Evolutionary conservation across 2,113 vertebrate species (phyloP).

Genomic region (Vidua chalybeata): DNA sequence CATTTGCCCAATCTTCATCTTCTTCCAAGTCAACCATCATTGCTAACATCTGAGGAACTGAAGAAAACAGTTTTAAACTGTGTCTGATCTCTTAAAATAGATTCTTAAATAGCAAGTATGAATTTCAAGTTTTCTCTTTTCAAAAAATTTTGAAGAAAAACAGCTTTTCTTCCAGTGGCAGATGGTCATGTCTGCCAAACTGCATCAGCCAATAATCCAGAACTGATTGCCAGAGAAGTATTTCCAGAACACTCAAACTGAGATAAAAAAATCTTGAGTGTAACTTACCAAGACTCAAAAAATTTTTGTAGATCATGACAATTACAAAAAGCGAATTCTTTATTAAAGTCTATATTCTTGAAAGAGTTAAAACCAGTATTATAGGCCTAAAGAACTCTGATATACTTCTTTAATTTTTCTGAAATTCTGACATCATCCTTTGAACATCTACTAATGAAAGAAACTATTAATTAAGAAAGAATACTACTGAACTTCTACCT

Average conservation of each 20-base stretch:
- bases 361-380: neutral
- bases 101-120: neutral
- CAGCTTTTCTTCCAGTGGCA: neutral
- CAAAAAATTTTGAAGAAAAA: neutral
- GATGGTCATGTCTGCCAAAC: neutral
- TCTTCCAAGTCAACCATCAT: constrained; percentile 99
- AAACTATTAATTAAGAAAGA: neutral
- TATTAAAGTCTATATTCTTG: neutral
- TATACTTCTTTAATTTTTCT: neutral
- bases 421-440: neutral
- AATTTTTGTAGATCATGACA: neutral
- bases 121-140: neutral
- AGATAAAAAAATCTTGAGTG: neutral
- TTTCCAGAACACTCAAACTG: neutral
- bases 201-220: neutral
- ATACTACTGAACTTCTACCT: neutral
- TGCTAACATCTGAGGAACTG: constrained; percentile 96
- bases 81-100: neutral
- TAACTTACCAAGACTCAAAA: neutral
- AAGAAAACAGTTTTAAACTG: neutral
- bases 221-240: neutral
- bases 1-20: constrained; percentile 96
- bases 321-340: neutral
- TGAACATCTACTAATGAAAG: neutral
- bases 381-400: neutral